These are phyloP conservation scores for Drosophila neutralis DNA, from an alignment of 2,888 invertebrate species.

Conservation along the genomic window DNA sequence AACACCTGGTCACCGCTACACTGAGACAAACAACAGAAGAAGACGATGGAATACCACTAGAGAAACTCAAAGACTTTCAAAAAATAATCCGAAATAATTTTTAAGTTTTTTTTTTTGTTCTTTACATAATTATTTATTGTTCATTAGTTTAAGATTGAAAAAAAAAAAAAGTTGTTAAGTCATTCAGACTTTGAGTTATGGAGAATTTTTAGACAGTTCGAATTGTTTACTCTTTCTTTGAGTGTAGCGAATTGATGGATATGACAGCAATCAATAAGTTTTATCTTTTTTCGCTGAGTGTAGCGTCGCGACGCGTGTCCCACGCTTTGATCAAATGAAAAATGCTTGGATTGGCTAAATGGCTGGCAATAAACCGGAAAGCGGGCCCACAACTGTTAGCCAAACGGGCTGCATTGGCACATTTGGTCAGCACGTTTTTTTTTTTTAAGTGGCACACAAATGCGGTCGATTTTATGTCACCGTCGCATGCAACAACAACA, in stretches of 20 bases:
- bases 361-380: slow-evolving; percentile 45
- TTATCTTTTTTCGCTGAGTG: not conserved
- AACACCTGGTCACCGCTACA: slow-evolving; percentile 5
- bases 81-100: not conserved
- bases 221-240: no score
- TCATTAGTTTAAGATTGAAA: not conserved
- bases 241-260: not conserved
- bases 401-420: slow-evolving; percentile 41
- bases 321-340: slow-evolving; percentile 51
- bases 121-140: not conserved
- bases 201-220: not conserved
- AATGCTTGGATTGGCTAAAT: slow-evolving; percentile 4
- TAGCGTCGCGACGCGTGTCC: slow-evolving; percentile 44
- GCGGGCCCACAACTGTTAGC: slow-evolving; percentile 35
- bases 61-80: not conserved
- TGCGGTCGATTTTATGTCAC: slow-evolving; percentile 50
- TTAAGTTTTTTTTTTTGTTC: not conserved
- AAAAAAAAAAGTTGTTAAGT: not conserved
- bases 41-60: not conserved
- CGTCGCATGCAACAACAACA: slow-evolving; percentile 52
- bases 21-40: not conserved
- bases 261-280: not conserved
- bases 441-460: slow-evolving; percentile 48
- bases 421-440: slow-evolving; percentile 49
- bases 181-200: not conserved